Evolutionary conservation across 1,140 invertebrate genomes (phyloP), one percentile per base, ranked within the genome.

Genomic region (Heliconius hewitsoni): DNA sequence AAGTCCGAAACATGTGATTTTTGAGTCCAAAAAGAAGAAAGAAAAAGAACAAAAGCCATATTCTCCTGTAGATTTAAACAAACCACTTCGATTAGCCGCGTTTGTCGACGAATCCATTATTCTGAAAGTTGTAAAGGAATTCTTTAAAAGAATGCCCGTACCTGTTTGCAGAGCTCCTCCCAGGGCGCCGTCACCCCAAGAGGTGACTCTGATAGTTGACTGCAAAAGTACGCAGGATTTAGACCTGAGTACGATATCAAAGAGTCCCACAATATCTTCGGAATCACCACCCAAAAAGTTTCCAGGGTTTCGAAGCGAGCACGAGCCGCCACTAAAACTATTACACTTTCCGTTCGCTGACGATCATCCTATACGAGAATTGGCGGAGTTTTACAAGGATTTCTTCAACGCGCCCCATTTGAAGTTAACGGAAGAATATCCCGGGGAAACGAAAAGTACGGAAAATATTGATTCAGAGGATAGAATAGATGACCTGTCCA

Each of bases 1-100:
- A 80, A 98, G 97, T 94, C 96, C 96, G 30, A 96, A 96, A 84
- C 96, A 96, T 85, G 92, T 94, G 70, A 95, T 95, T 83, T 96
- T 92, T 73, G 91, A 94, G 55, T 91, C 91, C 3, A 93, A 93
- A 81, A 92, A 96, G 76, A 93, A 89, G 72, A 92, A 89, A 42
- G 84, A 89, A 60, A 92, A 90, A 80, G 90, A 91, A 42, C 71
- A 55, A 0, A 91, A 88, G 74, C 83, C 85, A 16, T 18, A 82
- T 1, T 84, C 84, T 52, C 86, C 89, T 18, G 79, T 94, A 3
- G 91, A 94, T 81, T 82, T 94, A 55, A 93, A 92, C 71, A 94
- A 89, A 79, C 92, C 93, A 8, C 79, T 94, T 5, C 84, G 93
- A 42, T 77, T 90, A 39, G 89, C 93, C 8, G 93, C 93, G 0